Base-by-base conservation (phyloP, 2,888 invertebrate genomes). In the Heliconius ethilla region DNA sequence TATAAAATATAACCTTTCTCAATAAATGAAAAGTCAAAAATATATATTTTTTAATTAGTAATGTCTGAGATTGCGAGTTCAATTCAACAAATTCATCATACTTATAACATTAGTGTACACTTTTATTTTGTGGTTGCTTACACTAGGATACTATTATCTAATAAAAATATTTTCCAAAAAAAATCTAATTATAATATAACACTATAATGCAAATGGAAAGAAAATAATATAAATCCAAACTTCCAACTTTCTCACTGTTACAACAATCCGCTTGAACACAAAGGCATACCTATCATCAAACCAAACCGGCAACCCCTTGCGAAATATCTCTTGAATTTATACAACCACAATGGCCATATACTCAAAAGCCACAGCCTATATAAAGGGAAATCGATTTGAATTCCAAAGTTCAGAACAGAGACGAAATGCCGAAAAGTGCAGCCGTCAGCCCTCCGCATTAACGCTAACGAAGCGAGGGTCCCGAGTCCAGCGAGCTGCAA, bases 401-500 rank as follows among this genome's bases (percentile, higher is more conserved):
- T 78, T 81, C 76, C 80, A 74, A 79, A 80, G 78, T 83, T 83
- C 76, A 72, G 74, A 74, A 74, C 77, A 77, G 66, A 69, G 81
- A 84, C 82, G 83, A 80, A 77, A 81, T 74, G 87, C 85, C 89
- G 85, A 90, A 93, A 93, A 94, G 90, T 94, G 93, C 92, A 93
- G 88, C 88, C 90, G 89, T 92, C 91, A 91, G 92, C 91, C 89
- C 86, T 83, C 80, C 87, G 88, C 85, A 88, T 90, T 89, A 89
- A 83, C 89, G 90, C 86, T 92, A 92, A 92, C 92, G 93, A 92
- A 90, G 87, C 90, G 87, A 87, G 89, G 88, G 87, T 84, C 86
- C 82, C 78, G 82, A 86, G 90, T 86, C 90, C 93, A 93, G 85
- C 92, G 92, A 90, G 83, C 92, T 93, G 94, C 94, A 93, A 91